Base-by-base conservation (phyloP, 1,140 invertebrate species). In the Diachasmimorpha longicaudata region DNA sequence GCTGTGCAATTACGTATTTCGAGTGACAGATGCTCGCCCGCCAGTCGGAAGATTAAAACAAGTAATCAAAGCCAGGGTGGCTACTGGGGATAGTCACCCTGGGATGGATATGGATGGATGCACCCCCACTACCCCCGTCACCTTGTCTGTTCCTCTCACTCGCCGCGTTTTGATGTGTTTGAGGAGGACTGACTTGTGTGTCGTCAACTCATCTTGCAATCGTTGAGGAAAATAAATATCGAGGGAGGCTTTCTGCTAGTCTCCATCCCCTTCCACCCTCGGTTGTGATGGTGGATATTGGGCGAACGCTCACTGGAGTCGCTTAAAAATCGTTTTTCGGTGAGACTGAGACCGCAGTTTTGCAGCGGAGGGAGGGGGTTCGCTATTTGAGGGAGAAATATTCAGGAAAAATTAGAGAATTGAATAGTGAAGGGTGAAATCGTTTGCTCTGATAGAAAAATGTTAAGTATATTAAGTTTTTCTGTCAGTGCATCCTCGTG, bases 1-100 rank as follows among this genome's bases (percentile, higher is more conserved):
- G 10, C 44, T 69, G 73, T 69, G 83, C 86, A 89, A 89, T 89
- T 88, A 89, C 82, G 83, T 82, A 85, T 87, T 88, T 88, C 88
- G 88, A 89, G 87, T 88, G 88, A 88, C 88, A 89, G 88, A 89
- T 89, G 88, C 87, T 88, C 86, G 85, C 86, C 84, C 85, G 85
- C 85, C 81, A 88, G 86, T 87, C 85, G 85, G 85, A 88, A 88
- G 88, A 89, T 89, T 89, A 89, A 89, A 89, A 89, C 87, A 88
- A 89, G 88, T 89, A 89, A 89, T 89, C 88, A 89, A 88, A 89
- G 85, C 85, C 81, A 84, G 78, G 67, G 77, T 44, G 66, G 23
- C 46, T 44, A 73, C 55, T 84, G 44, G 44, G 44, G 48, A 52
- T 37, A 82, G 80, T 81, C 80, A 68, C 46, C 80, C 81, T 69